Base-by-base conservation (phyloP, 2,888 invertebrate genomes). In the Melipona beecheii region DNA sequence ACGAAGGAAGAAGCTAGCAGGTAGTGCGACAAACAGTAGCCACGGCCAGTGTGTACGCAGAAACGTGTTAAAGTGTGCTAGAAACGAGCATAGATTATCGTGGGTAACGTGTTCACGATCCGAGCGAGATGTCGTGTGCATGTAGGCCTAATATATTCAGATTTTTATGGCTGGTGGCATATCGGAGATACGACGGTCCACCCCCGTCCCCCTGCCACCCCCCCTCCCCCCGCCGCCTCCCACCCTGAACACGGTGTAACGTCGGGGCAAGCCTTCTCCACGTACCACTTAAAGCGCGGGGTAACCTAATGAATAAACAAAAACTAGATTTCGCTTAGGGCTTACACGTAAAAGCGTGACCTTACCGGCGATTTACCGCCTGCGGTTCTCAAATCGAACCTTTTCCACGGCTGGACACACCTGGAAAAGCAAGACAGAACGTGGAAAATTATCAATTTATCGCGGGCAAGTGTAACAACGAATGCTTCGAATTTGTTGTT, bases 141-240 rank as follows among this genome's bases (percentile, higher is more conserved):
- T 91, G 91, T 91, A 90, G 92, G 91, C 87, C 91, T 94, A 94
- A 94, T 94, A 93, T 94, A 94, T 94, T 94, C 94, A 93, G 93
- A 94, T 94, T 94, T 94, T 94, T 94, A 94, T 94, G 90, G 92
- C 94, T 91, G 90, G 91, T 92, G 93, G 93, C 92, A 91, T 93
- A 93, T 93, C 93, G 92, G 92, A 92, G 93, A 93, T 93, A 93
- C 91, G 92, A 87, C 84, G 81, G 82, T 78, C 88, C 79, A 77
- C 78, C 85, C 77, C 78, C 65, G 60, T 50, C 17, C 43, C 49
- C 70, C 56, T 36, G 60, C 36, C 65, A 31, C 78, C 56, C 65
- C n/a, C 58, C 17, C 31, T 6, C 58, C 36, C 36, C 5, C 36
- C 36, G 5, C 36, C 36, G 0, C 43, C 43, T 9, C 9, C 36